A percentile compares a stretch with the other conserved stretches of the same genome.
Conservation (phyloP, 2,797 vertebrate species). For the Lutra lutra region DNA sequence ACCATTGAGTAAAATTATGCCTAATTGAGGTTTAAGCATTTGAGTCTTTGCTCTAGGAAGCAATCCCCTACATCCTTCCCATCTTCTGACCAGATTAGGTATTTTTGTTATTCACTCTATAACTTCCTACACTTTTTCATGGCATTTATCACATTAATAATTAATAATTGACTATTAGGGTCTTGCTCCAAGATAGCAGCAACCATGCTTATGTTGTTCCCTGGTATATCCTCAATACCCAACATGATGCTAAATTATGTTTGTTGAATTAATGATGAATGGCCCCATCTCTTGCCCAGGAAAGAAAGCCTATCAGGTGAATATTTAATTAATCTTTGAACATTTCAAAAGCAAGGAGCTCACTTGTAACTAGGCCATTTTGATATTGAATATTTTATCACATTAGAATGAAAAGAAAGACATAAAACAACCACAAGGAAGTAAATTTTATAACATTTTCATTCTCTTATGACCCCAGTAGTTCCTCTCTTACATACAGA, state of each 20-base stretch:
- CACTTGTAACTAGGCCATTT: conserved; percentile 5
- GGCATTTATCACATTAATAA: background rate
- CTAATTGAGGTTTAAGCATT: background rate
- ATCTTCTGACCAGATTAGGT: background rate
- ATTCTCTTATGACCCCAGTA: background rate
- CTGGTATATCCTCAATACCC: background rate
- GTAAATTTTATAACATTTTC: background rate
- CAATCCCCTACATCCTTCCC: background rate
- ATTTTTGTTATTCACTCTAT: background rate
- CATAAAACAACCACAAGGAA: background rate
- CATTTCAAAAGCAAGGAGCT: background rate
- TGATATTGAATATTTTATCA: background rate
- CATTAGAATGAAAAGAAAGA: conserved; percentile 20
- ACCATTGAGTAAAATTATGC: background rate
- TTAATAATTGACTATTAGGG: background rate
- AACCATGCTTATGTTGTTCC: background rate
- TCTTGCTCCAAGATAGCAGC: background rate
- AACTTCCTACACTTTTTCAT: background rate
- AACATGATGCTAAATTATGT: background rate
- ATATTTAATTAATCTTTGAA: conserved; percentile 16
- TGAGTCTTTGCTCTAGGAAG: background rate
- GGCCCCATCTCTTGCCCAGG: background rate
- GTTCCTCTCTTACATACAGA: background rate
- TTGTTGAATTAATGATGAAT: background rate
- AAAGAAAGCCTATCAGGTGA: background rate